Evolutionary conservation across 1,140 invertebrate species (phyloP).

Genomic region (Drosophila takahashii): DNA sequence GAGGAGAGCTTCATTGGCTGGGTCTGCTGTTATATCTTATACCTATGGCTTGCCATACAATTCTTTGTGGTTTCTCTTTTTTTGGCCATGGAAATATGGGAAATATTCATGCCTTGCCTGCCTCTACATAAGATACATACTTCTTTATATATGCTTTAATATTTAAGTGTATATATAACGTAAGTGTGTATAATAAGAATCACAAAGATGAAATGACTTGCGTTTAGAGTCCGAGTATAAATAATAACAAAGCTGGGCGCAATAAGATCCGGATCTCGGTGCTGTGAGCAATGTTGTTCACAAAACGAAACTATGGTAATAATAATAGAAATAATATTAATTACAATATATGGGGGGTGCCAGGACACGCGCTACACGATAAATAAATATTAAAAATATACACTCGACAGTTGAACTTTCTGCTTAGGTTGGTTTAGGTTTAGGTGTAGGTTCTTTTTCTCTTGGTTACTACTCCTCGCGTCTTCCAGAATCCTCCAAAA

Average conservation of each 20-base stretch:
- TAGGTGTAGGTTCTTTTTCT: slow-evolving; percentile 1
- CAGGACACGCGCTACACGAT: slow-evolving; percentile 31
- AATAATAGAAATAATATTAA: slow-evolving; percentile 49
- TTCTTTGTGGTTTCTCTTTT: slow-evolving; percentile 13
- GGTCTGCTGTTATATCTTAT: slow-evolving; percentile 20
- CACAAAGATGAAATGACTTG: slow-evolving; percentile 75
- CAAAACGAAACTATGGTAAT: slow-evolving; percentile 45
- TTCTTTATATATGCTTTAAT: slow-evolving; percentile 38
- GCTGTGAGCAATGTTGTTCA: slow-evolving; percentile 20
- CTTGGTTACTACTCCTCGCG: background rate
- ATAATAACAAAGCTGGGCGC: slow-evolving; percentile 31
- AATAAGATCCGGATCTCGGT: slow-evolving; percentile 27
- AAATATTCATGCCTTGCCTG: slow-evolving; percentile 21
- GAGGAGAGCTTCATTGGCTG: slow-evolving; percentile 18
- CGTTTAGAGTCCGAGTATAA: slow-evolving; percentile 52
- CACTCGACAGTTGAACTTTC: slow-evolving; percentile 64
- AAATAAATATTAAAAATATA: slow-evolving; percentile 59
- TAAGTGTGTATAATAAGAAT: slow-evolving; percentile 52
- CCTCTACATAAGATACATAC: slow-evolving; percentile 28
- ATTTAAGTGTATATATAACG: slow-evolving; percentile 26
- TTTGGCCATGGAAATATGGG: slow-evolving; percentile 25
- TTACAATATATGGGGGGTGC: slow-evolving; percentile 36
- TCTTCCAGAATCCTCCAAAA: background rate
- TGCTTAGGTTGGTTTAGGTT: slow-evolving; percentile 31
- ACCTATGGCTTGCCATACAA: slow-evolving; percentile 22